Evolutionary conservation across 2,888 invertebrate species (phyloP).

Genomic region (Keiferia lycopersicella): DNA sequence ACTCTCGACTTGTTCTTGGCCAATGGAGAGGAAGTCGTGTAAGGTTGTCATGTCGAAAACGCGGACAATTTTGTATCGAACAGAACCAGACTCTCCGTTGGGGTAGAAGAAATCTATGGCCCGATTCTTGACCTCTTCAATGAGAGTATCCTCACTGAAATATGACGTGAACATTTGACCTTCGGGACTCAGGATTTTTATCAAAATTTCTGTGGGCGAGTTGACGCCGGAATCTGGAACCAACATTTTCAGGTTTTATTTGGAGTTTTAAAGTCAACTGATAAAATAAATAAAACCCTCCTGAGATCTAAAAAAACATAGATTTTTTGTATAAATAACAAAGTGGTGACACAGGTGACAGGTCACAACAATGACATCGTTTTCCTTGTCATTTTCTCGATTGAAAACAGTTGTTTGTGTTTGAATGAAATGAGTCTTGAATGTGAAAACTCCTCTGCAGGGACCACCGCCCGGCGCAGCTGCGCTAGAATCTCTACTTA

Average conservation of each 20-base stretch:
- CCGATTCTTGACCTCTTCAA: conserved; percentile 69
- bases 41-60: conserved; percentile 64
- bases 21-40: conserved; percentile 66
- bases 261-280: no score
- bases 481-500: no score
- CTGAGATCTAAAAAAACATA: no score
- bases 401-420: no score
- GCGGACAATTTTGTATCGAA: conserved; percentile 65
- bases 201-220: conserved; percentile 51
- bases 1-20: conserved; percentile 63
- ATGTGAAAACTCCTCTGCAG: no score
- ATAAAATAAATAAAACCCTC: no score
- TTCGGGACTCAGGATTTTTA: conserved; percentile 70
- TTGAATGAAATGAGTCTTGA: no score
- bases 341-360: no score
- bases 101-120: conserved; percentile 70
- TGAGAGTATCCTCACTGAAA: conserved; percentile 63
- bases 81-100: conserved; percentile 59
- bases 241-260: conserved; percentile 48
- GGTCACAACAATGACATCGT: no score
- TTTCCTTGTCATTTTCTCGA: no score
- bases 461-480: no score
- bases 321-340: no score
- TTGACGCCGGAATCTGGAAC: conserved; percentile 58
- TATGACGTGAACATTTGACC: conserved; percentile 61